These are phyloP conservation scores for Sebastes taczanowskii DNA, from an alignment of 2,797 vertebrate species.

Conservation along the genomic window DNA sequence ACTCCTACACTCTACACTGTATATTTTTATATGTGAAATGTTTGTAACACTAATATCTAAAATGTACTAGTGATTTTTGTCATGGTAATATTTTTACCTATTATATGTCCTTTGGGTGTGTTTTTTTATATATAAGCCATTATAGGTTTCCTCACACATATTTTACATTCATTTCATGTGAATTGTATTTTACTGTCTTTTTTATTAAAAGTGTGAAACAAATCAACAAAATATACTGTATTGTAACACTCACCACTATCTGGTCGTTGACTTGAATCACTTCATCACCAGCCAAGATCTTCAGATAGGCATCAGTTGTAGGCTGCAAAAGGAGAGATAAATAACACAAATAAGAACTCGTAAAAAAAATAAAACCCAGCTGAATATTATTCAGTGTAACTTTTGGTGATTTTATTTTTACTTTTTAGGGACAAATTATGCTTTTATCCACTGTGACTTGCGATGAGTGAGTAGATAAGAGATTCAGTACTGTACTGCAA, in stretches of 20 bases:
- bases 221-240: too few relatives aligned
- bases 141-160: too few relatives aligned
- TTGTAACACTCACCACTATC: slow-evolving; percentile 89
- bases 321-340: slow-evolving; percentile 71
- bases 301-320: slow-evolving; percentile 68
- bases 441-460: neutral
- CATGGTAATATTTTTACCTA: too few relatives aligned
- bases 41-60: too few relatives aligned
- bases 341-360: neutral
- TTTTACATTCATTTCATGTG: too few relatives aligned
- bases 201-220: too few relatives aligned
- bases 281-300: slow-evolving; percentile 90
- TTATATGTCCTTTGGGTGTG: too few relatives aligned
- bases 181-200: too few relatives aligned
- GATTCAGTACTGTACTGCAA: neutral
- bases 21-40: too few relatives aligned
- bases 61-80: too few relatives aligned
- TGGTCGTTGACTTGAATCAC: slow-evolving; percentile 93
- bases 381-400: neutral
- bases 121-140: too few relatives aligned
- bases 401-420: neutral
- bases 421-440: neutral
- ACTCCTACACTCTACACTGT: too few relatives aligned
- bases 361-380: neutral
- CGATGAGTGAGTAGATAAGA: neutral